Base-by-base conservation (phyloP, 2,113 vertebrate genomes). In the Mirounga angustirostris region DNA sequence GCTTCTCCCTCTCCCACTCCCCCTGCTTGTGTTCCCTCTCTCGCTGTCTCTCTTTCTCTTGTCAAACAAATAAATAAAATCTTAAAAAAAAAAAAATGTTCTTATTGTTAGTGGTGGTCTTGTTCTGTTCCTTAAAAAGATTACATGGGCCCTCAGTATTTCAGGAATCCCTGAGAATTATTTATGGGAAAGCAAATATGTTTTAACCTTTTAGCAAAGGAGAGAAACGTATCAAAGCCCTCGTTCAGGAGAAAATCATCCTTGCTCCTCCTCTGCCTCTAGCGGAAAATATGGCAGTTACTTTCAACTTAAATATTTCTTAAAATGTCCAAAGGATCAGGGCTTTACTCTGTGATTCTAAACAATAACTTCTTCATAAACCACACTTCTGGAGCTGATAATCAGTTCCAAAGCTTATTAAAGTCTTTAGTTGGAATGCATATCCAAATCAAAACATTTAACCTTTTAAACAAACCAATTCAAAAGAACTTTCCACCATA, bases 381-480 rank as follows among this genome's bases (percentile, higher is more conserved):
- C 46, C 56, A 59, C 1, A 43, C 26, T 84, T 65, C 59, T 40
- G 14, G 5, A 95, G 71, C 71, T 56, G n/a, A 88, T 16, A 33
- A 30, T 46, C 46, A 46, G 46, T 46, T 46, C 46, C 46, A 46
- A 46, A 46, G 46, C 46, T 46, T 46, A 46, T 46, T 46, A 46
- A 46, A 46, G 46, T 46, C 46, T 46, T 46, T 46, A 46, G 46
- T 46, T 9, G 81, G 88, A 95, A 97, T 94, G 59, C 8, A 91
- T 89, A 91, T 95, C 80, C 84, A 97, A 96, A 89, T 94, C 59
- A 87, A 98, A 74, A 8, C 5, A 83, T 82, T 97, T 87, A 86
- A 98, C 85, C 96, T 74, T 61, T 97, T 69, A 97, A 97, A 80
- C 24, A 96, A 91, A 58, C 12, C n/a, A 88, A 82, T 91, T 98